Evolutionary conservation across 2,888 invertebrate species (phyloP).

Genomic region (Mylabris sibirica): DNA sequence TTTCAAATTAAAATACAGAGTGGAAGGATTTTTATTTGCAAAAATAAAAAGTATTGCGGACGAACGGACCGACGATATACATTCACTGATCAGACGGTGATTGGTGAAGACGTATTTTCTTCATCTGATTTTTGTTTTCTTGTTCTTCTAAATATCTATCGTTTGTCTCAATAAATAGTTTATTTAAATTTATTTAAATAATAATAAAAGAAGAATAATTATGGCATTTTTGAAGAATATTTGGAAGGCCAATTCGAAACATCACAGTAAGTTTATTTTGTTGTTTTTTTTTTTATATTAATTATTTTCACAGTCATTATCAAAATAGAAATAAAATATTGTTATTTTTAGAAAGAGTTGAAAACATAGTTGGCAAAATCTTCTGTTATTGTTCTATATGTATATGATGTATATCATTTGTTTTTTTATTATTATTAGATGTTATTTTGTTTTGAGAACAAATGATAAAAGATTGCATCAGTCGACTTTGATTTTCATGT

Average conservation of each 20-base stretch:
- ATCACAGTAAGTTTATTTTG: conserved; percentile 68
- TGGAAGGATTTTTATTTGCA: background rate
- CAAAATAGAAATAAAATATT: background rate
- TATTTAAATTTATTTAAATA: background rate
- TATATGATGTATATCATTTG: too few species aligned
- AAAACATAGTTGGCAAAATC: background rate
- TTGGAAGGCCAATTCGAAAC: conserved; percentile 73
- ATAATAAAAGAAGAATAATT: conserved; percentile 18
- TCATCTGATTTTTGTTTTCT: conserved; percentile 15
- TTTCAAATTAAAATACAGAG: background rate
- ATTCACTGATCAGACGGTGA: conserved; percentile 34
- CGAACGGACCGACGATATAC: conserved; percentile 14
- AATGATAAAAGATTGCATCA: background rate
- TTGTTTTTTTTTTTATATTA: background rate
- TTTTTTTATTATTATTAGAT: background rate
- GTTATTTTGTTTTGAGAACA: background rate
- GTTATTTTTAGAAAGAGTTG: conserved; percentile 14
- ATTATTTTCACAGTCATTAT: background rate
- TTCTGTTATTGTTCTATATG: too few species aligned
- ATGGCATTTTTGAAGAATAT: conserved; percentile 71
- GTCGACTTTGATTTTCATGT: too few species aligned
- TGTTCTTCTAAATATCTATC: too few species aligned
- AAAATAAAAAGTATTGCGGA: conserved; percentile 12
- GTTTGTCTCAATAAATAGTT: background rate
- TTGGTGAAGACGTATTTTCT: conserved; percentile 33